Evolutionary conservation across 2,113 vertebrate genomes (phyloP), one percentile per base, ranked within the genome.

Genomic region (Phyllostomus discolor): DNA sequence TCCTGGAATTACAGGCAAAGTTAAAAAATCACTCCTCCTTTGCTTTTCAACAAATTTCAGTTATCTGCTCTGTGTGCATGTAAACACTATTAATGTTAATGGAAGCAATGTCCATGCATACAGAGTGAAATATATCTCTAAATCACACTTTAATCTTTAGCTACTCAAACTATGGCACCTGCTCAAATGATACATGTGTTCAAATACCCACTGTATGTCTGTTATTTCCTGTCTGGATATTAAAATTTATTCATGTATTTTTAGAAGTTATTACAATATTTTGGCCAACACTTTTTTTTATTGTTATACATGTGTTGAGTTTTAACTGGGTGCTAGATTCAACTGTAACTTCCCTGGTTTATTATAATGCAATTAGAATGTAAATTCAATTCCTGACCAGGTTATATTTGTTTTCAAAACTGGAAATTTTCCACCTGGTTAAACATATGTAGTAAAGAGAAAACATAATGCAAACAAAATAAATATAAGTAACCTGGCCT

Each of bases 191-290:
- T 97, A 87, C 96, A 94, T 95, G 97, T 96, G 89, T 83, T 98
- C 93, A 72, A 80, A 96, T 88, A 95, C 59, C 93, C 93, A 67
- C 80, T 91, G 41, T 72, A 90, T 93, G 89, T 95, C 94, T 97
- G 95, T 50, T 95, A 43, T 86, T 93, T 94, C 67, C 46, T 73
- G 62, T 91, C 93, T 97, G 59, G 69, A 87, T 96, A 96, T 96
- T 97, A 97, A 98, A 98, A 95, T 97, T 69, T 97, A 96, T 82
- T 97, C 94, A 85, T 93, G 66, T 93, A 96, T 97, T 96, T 98
- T 97, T 97, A 97, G 97, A 91, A 95, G 79, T 89, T 96, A 91
- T 96, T 98, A 96, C 78, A 96, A 97, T 41, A 84, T 95, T 97
- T 96, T 95, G 89, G 57, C 35, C 96, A 96, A 96, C 89, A 96